Evolutionary conservation across 2,888 invertebrate genomes (phyloP).

Genomic region (Apocheima hispidaria): DNA sequence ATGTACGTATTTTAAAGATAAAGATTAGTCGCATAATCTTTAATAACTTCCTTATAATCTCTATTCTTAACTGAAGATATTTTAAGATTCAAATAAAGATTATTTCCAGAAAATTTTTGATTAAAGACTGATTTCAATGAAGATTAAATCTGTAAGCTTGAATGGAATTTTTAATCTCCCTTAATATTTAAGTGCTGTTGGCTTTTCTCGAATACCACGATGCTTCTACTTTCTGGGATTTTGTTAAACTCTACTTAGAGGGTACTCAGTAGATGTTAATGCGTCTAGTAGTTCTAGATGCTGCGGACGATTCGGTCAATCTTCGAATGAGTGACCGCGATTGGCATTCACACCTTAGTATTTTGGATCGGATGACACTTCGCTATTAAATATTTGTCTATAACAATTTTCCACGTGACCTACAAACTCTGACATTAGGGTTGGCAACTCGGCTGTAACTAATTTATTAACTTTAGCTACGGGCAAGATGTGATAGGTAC

Average conservation of each 20-base stretch:
- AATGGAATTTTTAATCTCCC: constrained; percentile 18
- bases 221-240: constrained; percentile 2
- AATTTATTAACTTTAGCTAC: too few relatives aligned
- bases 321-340: too few relatives aligned
- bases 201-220: not conserved
- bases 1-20: not conserved
- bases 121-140: constrained; percentile 17
- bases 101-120: constrained; percentile 18
- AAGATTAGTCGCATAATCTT: not conserved
- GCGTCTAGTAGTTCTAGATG: not conserved
- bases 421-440: too few relatives aligned
- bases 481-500: too few relatives aligned
- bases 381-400: too few relatives aligned
- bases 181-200: constrained; percentile 15
- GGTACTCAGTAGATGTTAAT: not conserved
- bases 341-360: too few relatives aligned
- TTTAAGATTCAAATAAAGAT: constrained; percentile 8
- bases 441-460: too few relatives aligned
- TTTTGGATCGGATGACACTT: too few relatives aligned
- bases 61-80: constrained; percentile 33
- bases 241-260: not conserved
- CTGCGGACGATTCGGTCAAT: too few relatives aligned
- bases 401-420: too few relatives aligned
- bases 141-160: constrained; percentile 17
- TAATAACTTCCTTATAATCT: constrained; percentile 1